Percentiles rank a stretch among this genome's conserved stretches.
Conservation (phyloP, 2,888 invertebrate species). For the Acronicta alni region DNA sequence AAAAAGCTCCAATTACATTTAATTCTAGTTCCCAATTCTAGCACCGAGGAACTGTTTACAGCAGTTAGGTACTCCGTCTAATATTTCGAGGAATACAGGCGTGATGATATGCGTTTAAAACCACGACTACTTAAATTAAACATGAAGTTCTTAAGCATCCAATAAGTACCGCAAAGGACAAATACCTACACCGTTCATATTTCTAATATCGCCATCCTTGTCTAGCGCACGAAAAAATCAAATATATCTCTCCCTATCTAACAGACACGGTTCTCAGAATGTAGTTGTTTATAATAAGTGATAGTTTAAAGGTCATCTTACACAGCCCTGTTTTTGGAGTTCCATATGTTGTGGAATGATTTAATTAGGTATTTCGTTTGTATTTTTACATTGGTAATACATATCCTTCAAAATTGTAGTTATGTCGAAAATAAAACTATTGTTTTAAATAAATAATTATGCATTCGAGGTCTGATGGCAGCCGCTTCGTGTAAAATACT, state of each 20-base stretch:
- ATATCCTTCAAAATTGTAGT: no score
- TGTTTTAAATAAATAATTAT: no score
- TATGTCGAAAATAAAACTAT: no score
- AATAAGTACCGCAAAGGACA: constrained; percentile 10
- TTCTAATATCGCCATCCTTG: constrained; percentile 27
- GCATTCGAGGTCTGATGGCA: no score
- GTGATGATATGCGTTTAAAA: neutral
- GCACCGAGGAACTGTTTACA: no score
- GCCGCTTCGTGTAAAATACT: no score
- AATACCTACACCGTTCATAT: constrained; percentile 32
- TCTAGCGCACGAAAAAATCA: constrained; percentile 9
- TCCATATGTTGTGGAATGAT: constrained; percentile 19
- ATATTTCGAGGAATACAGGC: no score
- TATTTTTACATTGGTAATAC: no score
- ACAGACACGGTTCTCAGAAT: constrained; percentile 50
- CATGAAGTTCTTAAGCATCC: constrained; percentile 12
- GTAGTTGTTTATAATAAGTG: constrained; percentile 48
- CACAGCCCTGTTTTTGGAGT: constrained; percentile 26
- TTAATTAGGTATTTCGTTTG: constrained; percentile 1
- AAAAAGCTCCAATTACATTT: no score
- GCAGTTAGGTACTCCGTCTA: no score
- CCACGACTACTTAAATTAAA: constrained; percentile 1
- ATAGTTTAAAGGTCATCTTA: constrained; percentile 47
- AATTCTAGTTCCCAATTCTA: no score
- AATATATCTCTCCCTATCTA: constrained; percentile 34